phyloP scores from a whole-genome alignment of 2,888 invertebrate genomes.

The Lasioglossum pauxillum region DNA sequence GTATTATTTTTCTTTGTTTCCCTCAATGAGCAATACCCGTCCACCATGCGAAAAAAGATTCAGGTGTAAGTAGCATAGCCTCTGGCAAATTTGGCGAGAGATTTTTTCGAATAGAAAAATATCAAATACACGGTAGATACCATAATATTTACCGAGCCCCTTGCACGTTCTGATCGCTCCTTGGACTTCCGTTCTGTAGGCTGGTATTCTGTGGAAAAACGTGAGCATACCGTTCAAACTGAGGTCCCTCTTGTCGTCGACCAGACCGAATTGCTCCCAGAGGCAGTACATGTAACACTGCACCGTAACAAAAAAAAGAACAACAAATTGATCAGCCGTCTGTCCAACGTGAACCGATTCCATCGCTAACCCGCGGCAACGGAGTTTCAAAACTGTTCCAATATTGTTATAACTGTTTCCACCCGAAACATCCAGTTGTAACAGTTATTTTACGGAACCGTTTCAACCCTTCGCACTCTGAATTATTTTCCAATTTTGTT shows the following conservation, averaged over 20 bases:
- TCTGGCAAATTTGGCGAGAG: not conserved
- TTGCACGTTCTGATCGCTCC: conserved; percentile 79
- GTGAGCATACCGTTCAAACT: conserved; percentile 80
- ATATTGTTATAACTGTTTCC: not conserved
- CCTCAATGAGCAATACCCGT: not conserved
- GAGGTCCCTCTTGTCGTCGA: conserved; percentile 81
- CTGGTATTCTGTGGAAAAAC: conserved; percentile 82
- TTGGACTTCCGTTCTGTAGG: conserved; percentile 80
- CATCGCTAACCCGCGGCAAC: not conserved
- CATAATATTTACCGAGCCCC: conserved; percentile 79
- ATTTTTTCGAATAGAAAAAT: conserved; percentile 21
- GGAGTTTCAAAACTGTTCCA: not conserved
- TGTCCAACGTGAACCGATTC: no score
- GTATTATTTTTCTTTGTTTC: not conserved
- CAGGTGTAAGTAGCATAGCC: not conserved
- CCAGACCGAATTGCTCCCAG: conserved; percentile 82
- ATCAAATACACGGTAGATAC: conserved; percentile 68
- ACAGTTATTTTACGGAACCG: not conserved
- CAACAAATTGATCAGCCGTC: not conserved
- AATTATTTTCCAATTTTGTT: no score
- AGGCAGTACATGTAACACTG: conserved; percentile 84
- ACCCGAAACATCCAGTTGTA: not conserved
- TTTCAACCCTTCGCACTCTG: not conserved
- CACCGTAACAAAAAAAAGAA: not conserved
- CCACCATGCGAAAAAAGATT: not conserved